Base-by-base conservation (phyloP, 2,797 vertebrate species). In the Cetoscarus ocellatus region DNA sequence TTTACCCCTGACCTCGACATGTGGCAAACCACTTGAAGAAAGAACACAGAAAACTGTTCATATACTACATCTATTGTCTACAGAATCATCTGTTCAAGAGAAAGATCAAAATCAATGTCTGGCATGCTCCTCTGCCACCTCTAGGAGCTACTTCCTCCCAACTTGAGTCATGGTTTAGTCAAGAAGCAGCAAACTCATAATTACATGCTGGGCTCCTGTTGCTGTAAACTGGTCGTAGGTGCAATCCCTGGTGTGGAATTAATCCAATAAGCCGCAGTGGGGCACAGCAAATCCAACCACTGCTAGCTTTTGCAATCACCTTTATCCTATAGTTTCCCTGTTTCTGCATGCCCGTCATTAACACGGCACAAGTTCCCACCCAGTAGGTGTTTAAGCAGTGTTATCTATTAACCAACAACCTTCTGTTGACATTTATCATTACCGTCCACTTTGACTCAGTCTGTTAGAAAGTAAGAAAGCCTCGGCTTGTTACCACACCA, bases 1-100 rank as follows among this genome's bases (percentile, higher is more conserved):
- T 91, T 91, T 91, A 91, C 81, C 82, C 75, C 84, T 89, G 87
- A 93, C 90, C 90, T 90, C 81, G 49, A 90, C 81, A 90, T 92
- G 87, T 86, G 86, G 86, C 75, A 74, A 89, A 89, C 87, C 81
- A 80, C 83, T 92, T 86, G 58, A 77, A 73, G 68, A 83, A 82
- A 63, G 66, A 81, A 75, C 58, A 61, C 70, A 80, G 72, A 82
- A 27, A 77, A 75, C 61, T 11, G 13, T 57, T 43, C 40, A 64
- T 73, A 65, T 73, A 74, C 50, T 53, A 67, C 61, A 70, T 7
- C 38, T 39, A 39, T 1, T 7, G 38, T 39, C 9, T 39, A 14
- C 35, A 34, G 27, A 42, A 69, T 72, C 58, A 50, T 57, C 38
- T 12, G 48, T 63, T 80, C 61, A 18, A 63, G 56, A 34, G 18